Base-by-base conservation (phyloP, 2,113 vertebrate genomes). In the Haplochromis burtoni region DNA sequence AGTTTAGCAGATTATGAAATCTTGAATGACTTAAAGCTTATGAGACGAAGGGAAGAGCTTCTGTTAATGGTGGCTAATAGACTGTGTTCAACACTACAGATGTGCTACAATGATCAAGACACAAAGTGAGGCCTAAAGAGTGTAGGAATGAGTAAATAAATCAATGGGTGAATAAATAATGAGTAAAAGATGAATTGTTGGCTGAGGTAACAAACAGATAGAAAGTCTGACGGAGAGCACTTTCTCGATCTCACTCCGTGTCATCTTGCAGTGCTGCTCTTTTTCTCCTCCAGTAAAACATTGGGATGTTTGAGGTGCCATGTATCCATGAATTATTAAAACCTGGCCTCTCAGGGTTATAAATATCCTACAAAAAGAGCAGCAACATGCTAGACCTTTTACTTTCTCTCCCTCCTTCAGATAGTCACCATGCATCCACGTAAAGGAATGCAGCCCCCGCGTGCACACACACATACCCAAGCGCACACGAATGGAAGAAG, bases 281-380 rank as follows among this genome's bases (percentile, higher is more conserved):
- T 83, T 78, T 53, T 55, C 53, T 76, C 89, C 83, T 71, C 87
- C 84, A 87, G 88, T 92, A 84, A 94, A 94, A 94, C 88, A 93
- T 83, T 88, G 88, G 81, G 92, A 91, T 91, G 88, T 91, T 93
- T 94, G 90, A 95, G 94, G 94, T 95, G 93, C 91, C 87, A 91
- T 93, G 92, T 91, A 89, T 89, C 84, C 91, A 94, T 95, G 91
- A 89, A 94, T 94, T 94, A 94, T 95, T 94, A 91, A 96, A 91
- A 59, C 38, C 16, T 55, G 85, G 81, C 85, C 91, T 94, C 93
- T 94, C 88, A 89, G 89, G 89, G 90, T 92, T 95, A 95, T 91
- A 95, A 95, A 95, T 94, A 96, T 88, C 83, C 81, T n/a, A 84
- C 92, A 90, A 83, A 78, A 87, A 81, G 73, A 88, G 89, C 51